These are phyloP conservation scores for Corythaeola cristata DNA, from an alignment of 2,113 vertebrate species.

Conservation along the genomic window DNA sequence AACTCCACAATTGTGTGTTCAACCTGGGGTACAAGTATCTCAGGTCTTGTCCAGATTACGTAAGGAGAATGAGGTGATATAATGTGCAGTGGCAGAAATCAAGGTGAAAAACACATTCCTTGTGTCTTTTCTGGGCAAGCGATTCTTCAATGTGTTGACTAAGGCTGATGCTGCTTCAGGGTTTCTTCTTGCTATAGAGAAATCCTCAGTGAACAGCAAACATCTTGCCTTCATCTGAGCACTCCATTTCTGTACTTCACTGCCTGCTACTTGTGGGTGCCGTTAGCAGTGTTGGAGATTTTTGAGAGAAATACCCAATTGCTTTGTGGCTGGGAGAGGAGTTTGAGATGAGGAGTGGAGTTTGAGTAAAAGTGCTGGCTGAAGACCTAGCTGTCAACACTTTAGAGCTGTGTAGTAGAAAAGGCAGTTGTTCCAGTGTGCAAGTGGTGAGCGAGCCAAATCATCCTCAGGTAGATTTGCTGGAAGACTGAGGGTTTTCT, in stretches of 20 bases:
- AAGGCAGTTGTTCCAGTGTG: accelerated
- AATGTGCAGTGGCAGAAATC: background rate
- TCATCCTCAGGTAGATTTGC: background rate
- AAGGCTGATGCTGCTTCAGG: background rate
- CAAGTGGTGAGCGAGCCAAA: background rate
- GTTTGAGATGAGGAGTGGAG: background rate
- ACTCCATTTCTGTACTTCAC: background rate
- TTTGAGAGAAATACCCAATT: background rate
- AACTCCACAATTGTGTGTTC: background rate
- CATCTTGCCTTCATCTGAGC: background rate
- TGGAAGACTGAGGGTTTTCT: background rate
- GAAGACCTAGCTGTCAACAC: background rate
- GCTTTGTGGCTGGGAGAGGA: background rate
- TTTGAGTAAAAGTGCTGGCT: background rate
- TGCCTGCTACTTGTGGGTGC: background rate
- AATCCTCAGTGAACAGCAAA: background rate
- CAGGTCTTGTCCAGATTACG: background rate
- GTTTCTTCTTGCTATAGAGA: background rate
- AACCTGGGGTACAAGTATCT: background rate
- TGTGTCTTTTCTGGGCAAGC: background rate
- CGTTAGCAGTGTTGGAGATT: background rate
- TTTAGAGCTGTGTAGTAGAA: background rate
- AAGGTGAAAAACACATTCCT: background rate
- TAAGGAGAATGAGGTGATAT: background rate
- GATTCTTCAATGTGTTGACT: background rate